These are phyloP conservation scores for Heliconius sara DNA, from an alignment of 2,888 invertebrate species.

Conservation along the genomic window DNA sequence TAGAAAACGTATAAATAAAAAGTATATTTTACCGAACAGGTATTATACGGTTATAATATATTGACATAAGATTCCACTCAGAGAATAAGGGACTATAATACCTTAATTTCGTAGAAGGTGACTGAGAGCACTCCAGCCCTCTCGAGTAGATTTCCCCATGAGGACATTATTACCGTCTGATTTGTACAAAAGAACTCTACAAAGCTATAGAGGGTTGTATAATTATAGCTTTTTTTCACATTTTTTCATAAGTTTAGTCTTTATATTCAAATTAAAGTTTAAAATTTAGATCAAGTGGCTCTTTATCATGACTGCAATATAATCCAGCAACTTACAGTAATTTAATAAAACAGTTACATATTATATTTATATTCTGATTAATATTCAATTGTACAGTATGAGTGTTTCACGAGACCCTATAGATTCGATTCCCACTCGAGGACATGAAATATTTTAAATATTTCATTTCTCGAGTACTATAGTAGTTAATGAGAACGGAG, in stretches of 20 bases:
- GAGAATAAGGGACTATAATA: not conserved
- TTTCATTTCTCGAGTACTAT: too few species aligned
- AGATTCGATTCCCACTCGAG: too few species aligned
- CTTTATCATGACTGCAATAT: not conserved
- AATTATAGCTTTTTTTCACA: not conserved
- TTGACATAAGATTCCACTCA: not conserved
- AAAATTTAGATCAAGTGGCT: not conserved
- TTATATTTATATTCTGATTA: too few species aligned
- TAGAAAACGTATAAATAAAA: too few species aligned
- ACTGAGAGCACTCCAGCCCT: not conserved
- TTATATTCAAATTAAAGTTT: not conserved
- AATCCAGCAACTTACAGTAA: not conserved
- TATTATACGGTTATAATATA: not conserved
- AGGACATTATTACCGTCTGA: conserved; percentile 27
- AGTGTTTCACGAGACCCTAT: too few species aligned
- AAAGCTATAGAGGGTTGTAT: conserved; percentile 4
- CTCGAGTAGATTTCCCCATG: not conserved
- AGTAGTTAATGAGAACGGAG: too few species aligned
- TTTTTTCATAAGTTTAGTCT: too few species aligned
- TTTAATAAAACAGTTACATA: not conserved
- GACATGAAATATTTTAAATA: too few species aligned
- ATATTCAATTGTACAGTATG: too few species aligned
- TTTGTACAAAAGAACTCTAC: conserved; percentile 5
- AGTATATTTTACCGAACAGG: not conserved
- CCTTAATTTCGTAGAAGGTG: conserved; percentile 12